A percentile compares a stretch with the other conserved stretches of the same genome.
These are phyloP conservation scores for Graptemys geographica DNA, from an alignment of 2,797 vertebrate species.

Conservation along the genomic window DNA sequence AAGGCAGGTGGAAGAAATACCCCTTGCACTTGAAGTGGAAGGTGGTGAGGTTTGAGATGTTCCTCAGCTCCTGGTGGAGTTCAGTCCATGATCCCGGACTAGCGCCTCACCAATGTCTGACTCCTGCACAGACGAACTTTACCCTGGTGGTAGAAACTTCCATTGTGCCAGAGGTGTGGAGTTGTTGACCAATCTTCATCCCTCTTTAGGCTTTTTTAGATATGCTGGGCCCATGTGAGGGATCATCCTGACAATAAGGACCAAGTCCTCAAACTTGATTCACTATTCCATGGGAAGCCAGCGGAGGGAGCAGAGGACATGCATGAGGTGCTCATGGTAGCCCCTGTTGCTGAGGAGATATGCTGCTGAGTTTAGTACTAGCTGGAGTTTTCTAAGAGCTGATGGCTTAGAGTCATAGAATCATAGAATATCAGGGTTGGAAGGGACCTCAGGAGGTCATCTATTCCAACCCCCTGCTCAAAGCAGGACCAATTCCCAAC, in stretches of 20 bases:
- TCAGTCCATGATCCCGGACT: background rate
- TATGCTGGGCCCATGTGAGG: too few species aligned
- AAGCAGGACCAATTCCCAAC: too few species aligned
- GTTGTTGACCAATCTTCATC: background rate
- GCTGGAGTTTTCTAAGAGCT: background rate
- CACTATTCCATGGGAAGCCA: background rate
- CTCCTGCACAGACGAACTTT: background rate
- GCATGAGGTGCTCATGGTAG: background rate
- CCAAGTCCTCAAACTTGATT: background rate
- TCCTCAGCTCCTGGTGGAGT: background rate
- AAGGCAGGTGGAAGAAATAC: background rate
- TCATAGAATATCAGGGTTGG: too few species aligned
- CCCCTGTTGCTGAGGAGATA: background rate
- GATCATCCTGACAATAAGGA: fast-evolving
- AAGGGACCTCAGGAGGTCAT: too few species aligned
- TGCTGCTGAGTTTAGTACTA: background rate
- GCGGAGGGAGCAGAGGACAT: background rate
- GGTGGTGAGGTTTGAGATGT: background rate
- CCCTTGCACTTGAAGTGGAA: background rate
- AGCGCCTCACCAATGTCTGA: background rate
- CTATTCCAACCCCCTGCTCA: too few species aligned
- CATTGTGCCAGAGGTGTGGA: background rate
- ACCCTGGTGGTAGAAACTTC: background rate
- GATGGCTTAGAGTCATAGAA: background rate
- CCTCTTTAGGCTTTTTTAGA: background rate